phyloP scores from a whole-genome alignment of 2,113 vertebrate species.

The Zeus faber region DNA sequence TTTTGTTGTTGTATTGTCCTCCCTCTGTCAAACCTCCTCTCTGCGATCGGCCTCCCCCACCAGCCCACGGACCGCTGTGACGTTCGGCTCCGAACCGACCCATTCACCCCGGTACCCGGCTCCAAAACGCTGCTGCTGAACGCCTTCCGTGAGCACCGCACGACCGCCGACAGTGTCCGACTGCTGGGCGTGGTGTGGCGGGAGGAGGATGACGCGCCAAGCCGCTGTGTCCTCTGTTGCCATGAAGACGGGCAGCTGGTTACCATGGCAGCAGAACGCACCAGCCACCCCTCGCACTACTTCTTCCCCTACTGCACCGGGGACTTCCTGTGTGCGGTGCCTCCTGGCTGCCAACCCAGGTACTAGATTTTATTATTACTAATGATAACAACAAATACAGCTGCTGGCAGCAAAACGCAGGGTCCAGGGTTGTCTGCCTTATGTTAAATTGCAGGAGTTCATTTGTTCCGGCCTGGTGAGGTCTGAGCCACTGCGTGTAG shows the following conservation, averaged over 20 bases:
- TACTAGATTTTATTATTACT: too few species aligned
- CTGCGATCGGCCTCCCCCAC: neutral
- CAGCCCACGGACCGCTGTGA: neutral
- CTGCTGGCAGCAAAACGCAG: too few species aligned
- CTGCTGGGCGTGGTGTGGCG: neutral
- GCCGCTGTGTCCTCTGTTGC: neutral
- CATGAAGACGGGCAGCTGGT: neutral
- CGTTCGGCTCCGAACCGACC: neutral
- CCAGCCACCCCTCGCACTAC: neutral
- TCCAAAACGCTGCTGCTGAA: neutral
- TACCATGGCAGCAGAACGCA: neutral
- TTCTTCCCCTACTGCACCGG: neutral
- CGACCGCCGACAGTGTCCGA: neutral
- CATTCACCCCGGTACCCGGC: neutral
- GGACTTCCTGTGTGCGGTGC: conserved; percentile 5
- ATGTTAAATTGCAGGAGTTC: too few species aligned
- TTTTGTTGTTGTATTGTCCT: too few species aligned
- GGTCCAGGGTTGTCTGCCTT: too few species aligned
- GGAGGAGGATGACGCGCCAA: neutral
- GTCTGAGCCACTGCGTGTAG: too few species aligned
- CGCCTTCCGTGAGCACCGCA: conserved; percentile 1
- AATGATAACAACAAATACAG: too few species aligned
- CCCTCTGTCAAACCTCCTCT: too few species aligned
- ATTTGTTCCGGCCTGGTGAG: too few species aligned
- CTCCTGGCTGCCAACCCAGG: neutral